phyloP scores from a whole-genome alignment of 2,797 vertebrate species.

The Valencia hispanica region DNA sequence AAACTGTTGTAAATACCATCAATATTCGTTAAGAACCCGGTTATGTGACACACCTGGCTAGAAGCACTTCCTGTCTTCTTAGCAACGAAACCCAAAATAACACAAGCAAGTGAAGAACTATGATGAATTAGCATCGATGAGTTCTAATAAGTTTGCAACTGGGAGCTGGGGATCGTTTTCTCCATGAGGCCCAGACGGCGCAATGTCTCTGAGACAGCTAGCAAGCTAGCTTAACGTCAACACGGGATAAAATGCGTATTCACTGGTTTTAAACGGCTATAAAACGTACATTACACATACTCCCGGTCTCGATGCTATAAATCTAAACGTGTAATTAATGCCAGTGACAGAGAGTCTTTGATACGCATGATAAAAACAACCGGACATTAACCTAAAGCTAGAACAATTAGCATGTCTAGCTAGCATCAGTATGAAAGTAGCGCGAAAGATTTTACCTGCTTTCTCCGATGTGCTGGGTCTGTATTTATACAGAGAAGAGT shows the following conservation, averaged over 20 bases:
- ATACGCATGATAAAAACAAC: slow-evolving; percentile 42
- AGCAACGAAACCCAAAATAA: background rate
- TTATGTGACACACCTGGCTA: background rate
- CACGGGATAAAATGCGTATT: slow-evolving; percentile 24
- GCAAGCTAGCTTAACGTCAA: slow-evolving; percentile 58
- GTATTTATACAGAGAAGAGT: slow-evolving; percentile 46
- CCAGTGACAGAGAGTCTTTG: background rate
- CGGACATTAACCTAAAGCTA: slow-evolving; percentile 36
- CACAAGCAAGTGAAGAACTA: background rate
- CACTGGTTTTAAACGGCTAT: background rate
- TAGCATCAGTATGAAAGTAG: slow-evolving; percentile 76
- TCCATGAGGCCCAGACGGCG: slow-evolving; percentile 61
- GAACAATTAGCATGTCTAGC: slow-evolving; percentile 53
- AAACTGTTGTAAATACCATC: background rate
- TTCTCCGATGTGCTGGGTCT: slow-evolving; percentile 63
- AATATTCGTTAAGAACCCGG: background rate
- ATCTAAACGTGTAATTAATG: background rate
- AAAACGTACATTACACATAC: background rate
- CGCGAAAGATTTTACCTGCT: slow-evolving; percentile 81
- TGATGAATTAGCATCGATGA: background rate
- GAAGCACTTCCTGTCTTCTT: background rate
- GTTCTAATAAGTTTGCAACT: background rate
- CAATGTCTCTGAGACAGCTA: slow-evolving; percentile 40
- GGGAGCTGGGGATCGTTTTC: slow-evolving; percentile 13
- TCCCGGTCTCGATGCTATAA: background rate